A percentile compares a stretch with the other conserved stretches of the same genome.
These are phyloP conservation scores for Margaritifera margaritifera DNA, from an alignment of 2,888 invertebrate species.

Conservation along the genomic window DNA sequence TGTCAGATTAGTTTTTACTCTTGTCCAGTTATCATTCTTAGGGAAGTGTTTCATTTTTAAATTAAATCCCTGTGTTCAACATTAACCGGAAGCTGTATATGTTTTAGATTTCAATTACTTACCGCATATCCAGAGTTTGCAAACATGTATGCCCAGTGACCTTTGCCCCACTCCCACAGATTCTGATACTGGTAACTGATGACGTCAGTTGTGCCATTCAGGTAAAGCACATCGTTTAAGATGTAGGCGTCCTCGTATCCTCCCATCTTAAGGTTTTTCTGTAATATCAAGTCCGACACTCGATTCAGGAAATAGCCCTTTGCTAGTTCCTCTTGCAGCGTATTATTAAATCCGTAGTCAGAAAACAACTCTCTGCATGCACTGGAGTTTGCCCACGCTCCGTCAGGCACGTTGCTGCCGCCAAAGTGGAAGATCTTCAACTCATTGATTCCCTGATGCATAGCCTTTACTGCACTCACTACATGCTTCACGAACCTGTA, in stretches of 20 bases:
- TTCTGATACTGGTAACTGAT: constrained; percentile 53
- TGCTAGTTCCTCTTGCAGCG: constrained; percentile 24
- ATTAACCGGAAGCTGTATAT: too few species aligned
- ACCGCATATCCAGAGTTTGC: constrained; percentile 66
- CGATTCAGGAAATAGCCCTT: constrained; percentile 46
- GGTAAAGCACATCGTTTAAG: constrained; percentile 31
- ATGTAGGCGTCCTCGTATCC: constrained; percentile 46
- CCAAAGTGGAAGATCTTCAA: constrained; percentile 61
- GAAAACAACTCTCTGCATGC: constrained; percentile 50
- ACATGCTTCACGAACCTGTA: constrained; percentile 62
- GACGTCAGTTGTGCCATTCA: constrained; percentile 32
- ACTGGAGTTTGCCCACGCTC: constrained; percentile 59
- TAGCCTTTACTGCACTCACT: constrained; percentile 42
- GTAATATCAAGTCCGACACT: constrained; percentile 37
- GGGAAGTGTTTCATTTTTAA: too few species aligned
- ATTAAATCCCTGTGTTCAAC: too few species aligned
- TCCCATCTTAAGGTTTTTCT: constrained; percentile 33
- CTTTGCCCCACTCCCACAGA: constrained; percentile 62
- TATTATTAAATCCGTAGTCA: constrained; percentile 5
- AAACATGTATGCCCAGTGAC: constrained; percentile 53
- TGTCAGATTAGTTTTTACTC: too few species aligned
- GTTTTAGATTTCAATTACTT: background rate
- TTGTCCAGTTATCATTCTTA: too few species aligned
- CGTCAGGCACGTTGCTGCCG: constrained; percentile 62
- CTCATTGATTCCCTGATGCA: constrained; percentile 48